Conservation (phyloP, 2,797 vertebrate species). For the Gobio occitaniae region DNA sequence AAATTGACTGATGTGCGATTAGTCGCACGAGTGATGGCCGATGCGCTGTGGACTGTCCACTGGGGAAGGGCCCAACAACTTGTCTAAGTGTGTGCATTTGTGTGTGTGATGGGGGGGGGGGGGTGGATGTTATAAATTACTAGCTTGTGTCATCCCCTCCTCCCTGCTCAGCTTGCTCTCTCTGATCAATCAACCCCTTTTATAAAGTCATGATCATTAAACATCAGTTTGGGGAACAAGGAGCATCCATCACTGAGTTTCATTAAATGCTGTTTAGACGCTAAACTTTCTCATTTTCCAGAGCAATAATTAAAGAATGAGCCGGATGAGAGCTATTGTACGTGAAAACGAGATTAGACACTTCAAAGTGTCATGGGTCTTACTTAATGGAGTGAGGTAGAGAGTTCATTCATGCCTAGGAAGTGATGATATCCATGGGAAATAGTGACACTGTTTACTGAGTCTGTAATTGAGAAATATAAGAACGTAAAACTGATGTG, state of each 20-base stretch:
- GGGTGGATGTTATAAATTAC: conserved; percentile 87
- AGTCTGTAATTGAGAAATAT: conserved; percentile 57
- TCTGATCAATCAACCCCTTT: conserved; percentile 87
- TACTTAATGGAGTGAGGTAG: conserved; percentile 50
- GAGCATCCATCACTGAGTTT: conserved; percentile 77
- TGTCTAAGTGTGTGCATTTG: conserved; percentile 3
- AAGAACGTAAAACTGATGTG: conserved; percentile 70
- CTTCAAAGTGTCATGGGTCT: conserved; percentile 39
- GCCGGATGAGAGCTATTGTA: conserved; percentile 59
- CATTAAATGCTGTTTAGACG: conserved; percentile 73
- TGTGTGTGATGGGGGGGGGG: conserved; percentile 61
- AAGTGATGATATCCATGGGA: background rate
- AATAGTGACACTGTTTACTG: conserved; percentile 20
- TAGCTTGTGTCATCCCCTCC: conserved; percentile 78
- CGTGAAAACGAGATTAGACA: conserved; percentile 61
- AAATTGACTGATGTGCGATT: conserved; percentile 93
- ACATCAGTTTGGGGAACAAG: conserved; percentile 78
- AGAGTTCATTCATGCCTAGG: conserved; percentile 26
- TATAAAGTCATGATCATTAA: conserved; percentile 89
- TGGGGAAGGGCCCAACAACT: conserved; percentile 58
- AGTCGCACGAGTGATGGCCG: conserved; percentile 76
- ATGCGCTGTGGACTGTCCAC: conserved; percentile 72
- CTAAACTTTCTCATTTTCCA: conserved; percentile 68
- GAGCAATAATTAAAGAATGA: conserved; percentile 71
- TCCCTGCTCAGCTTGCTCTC: conserved; percentile 75